A percentile compares a stretch with the other conserved stretches of the same genome.
Evolutionary conservation across 2,888 invertebrate genomes (phyloP).

Genomic region (Agelastica alni): DNA sequence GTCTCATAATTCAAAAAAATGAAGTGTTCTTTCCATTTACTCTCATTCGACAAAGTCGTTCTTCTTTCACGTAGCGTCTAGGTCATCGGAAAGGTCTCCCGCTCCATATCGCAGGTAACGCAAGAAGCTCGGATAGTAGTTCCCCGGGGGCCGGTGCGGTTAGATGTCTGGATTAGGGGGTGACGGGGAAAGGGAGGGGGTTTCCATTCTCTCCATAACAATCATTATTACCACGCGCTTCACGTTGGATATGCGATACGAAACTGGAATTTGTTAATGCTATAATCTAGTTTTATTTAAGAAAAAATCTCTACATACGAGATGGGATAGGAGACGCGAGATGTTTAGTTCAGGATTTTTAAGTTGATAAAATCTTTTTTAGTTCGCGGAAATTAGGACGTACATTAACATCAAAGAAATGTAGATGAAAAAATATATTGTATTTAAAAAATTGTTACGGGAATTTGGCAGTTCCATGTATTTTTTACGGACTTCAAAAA

Average conservation of each 20-base stretch:
- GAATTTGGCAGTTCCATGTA: too few relatives aligned
- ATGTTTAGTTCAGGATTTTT: slow-evolving; percentile 4
- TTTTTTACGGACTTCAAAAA: too few relatives aligned
- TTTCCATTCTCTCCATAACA: slow-evolving; percentile 24
- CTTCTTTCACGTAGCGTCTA: slow-evolving; percentile 10
- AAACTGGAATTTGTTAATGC: slow-evolving; percentile 26
- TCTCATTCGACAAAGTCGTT: background rate
- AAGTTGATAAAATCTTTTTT: background rate
- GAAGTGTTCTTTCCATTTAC: background rate
- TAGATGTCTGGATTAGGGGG: slow-evolving; percentile 25
- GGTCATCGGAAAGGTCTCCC: slow-evolving; percentile 14
- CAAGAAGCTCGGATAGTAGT: slow-evolving; percentile 19
- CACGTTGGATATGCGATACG: slow-evolving; percentile 21
- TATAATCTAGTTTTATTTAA: slow-evolving; percentile 21
- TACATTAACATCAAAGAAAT: background rate
- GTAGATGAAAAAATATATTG: background rate
- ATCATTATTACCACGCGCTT: slow-evolving; percentile 26
- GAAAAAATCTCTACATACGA: slow-evolving; percentile 9
- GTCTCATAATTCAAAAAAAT: background rate
- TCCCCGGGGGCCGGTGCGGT: slow-evolving; percentile 28
- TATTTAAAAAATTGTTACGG: background rate
- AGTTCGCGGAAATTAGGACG: background rate
- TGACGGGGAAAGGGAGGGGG: slow-evolving; percentile 9
- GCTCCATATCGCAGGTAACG: slow-evolving; percentile 25
- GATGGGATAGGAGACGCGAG: too few relatives aligned